Conservation (phyloP, 2,113 vertebrate genomes). For the Calidris pugnax region DNA sequence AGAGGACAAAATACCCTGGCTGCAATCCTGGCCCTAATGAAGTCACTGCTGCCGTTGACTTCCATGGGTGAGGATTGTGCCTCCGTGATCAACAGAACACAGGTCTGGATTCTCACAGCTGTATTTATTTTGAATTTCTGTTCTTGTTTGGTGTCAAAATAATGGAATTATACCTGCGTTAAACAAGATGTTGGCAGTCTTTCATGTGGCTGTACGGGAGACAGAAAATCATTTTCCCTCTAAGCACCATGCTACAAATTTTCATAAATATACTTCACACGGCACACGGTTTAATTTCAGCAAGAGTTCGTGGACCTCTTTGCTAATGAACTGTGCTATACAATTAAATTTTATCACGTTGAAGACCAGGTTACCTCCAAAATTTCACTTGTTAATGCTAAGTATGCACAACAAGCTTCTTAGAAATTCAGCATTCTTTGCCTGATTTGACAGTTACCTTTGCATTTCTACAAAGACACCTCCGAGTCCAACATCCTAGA, state of each 20-base stretch:
- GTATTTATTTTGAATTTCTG: background rate
- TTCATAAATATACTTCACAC: background rate
- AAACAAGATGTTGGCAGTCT: background rate
- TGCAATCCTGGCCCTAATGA: background rate
- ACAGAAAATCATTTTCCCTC: background rate
- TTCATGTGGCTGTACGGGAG: background rate
- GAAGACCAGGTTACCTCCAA: background rate
- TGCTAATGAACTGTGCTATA: background rate
- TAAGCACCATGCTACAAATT: background rate
- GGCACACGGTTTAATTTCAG: background rate
- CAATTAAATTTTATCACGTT: background rate
- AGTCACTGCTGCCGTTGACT: background rate
- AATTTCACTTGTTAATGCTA: background rate
- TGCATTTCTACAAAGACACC: background rate
- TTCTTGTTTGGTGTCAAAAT: background rate
- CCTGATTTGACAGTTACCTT: background rate
- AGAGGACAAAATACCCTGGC: background rate
- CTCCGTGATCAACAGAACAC: rapidly evolving
- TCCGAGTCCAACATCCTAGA: background rate
- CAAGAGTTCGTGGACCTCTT: background rate
- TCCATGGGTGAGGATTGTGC: background rate
- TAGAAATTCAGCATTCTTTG: background rate
- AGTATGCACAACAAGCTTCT: background rate
- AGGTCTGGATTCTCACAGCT: background rate
- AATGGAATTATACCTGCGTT: background rate